Percentiles rank a stretch among this genome's conserved stretches.
Evolutionary conservation across 1,140 invertebrate genomes (phyloP).

Genomic region (Panagrolaimus sp.): DNA sequence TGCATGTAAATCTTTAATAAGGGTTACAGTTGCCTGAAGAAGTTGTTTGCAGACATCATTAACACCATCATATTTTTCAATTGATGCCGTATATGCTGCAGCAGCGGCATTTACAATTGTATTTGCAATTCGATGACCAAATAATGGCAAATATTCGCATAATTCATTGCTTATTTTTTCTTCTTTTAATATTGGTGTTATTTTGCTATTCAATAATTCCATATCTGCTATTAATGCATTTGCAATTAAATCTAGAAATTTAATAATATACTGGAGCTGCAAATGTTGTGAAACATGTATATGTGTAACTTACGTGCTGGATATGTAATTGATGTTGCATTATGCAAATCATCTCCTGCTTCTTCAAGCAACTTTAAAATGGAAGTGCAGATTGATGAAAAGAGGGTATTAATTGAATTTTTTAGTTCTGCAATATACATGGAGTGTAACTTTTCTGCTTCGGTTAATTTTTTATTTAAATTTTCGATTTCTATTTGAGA

Average conservation of each 20-base stretch:
- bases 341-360: constrained; percentile 55
- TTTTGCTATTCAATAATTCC: neutral
- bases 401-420: neutral
- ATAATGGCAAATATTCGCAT: neutral
- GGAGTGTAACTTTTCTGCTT: constrained; percentile 48
- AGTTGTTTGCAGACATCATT: constrained; percentile 3
- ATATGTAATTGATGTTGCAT: constrained; percentile 48
- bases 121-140: constrained; percentile 7
- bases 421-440: neutral
- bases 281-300: too few relatives aligned
- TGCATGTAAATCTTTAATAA: neutral
- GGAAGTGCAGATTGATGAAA: constrained; percentile 51
- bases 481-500: constrained; percentile 64
- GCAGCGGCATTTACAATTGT: constrained; percentile 7
- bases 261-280: neutral
- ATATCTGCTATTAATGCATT: constrained; percentile 9
- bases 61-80: constrained; percentile 7
- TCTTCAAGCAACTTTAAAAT: constrained; percentile 59
- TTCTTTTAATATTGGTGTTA: neutral
- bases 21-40: neutral
- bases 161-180: neutral
- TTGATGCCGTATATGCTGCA: neutral
- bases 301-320: constrained; percentile 40
- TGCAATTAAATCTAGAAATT: neutral
- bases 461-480: constrained; percentile 63